Base-by-base conservation (phyloP, 2,113 vertebrate species). In the Lanius ludovicianus region DNA sequence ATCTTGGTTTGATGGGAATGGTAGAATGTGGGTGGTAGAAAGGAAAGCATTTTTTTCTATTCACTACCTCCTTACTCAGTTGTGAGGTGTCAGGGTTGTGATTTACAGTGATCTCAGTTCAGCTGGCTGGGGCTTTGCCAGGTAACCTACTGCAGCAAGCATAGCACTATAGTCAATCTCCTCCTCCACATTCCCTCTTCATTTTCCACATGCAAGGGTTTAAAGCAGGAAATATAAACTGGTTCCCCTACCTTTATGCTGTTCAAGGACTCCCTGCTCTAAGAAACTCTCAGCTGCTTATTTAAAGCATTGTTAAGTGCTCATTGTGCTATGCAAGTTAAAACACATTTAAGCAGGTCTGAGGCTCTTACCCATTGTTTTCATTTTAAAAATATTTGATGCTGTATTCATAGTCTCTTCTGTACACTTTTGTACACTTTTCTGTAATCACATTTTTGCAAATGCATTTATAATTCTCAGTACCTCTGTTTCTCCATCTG, bases 361-460 rank as follows among this genome's bases (percentile, higher is more conserved):
- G 74, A 94, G 23, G 77, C 31, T 67, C 28, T 91, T 79, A 46
- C 42, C 10, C 25, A 37, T 76, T 91, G 53, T 83, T 93, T 96
- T 70, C 2, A 89, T 95, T 95, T 89, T 2, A 94, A 92, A 95
- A 95, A 84, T 96, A 93, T 91, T 95, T 89, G 37, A 37, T 37
- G 53, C 44, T 44, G 5, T 49, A 78, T 60, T 92, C 31, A 27
- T 49, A 64, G 81, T 92, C 22, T 70, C 7, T 55, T 55, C 64
- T 30, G 15, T 30, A 71, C 42, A 75, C 37, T 37, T 37, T 37
- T 37, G 37, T 37, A 37, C 37, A 37, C 37, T 37, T 37, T 37
- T 37, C 37, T 37, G 37, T 37, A 96, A 95, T 88, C 63, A 92
- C 52, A 89, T 68, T 63, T 88, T 78, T 71, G 68, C 31, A 90